Percentiles rank a stretch among this genome's conserved stretches.
These are phyloP conservation scores for Empis stercorea DNA, from an alignment of 2,888 invertebrate species.

Conservation along the genomic window DNA sequence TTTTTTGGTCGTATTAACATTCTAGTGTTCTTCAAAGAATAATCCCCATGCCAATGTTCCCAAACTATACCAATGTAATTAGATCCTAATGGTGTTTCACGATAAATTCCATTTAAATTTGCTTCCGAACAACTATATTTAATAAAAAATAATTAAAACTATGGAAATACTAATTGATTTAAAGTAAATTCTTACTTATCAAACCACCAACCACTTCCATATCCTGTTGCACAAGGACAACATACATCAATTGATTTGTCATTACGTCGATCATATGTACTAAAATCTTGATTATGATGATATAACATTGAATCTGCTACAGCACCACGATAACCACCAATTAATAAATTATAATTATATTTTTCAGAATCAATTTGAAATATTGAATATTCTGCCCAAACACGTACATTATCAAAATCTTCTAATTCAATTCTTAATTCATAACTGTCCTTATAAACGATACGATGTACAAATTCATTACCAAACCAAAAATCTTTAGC, in stretches of 20 bases:
- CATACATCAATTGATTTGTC: constrained; percentile 39
- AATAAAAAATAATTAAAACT: background rate
- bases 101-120: constrained; percentile 44
- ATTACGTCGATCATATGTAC: constrained; percentile 33
- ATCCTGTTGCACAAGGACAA: constrained; percentile 41
- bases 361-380: constrained; percentile 35
- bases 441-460: constrained; percentile 33
- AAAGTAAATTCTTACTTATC: constrained; percentile 32
- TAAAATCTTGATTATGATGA: constrained; percentile 39
- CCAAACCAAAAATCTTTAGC: constrained; percentile 46
- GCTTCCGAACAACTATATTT: constrained; percentile 40
- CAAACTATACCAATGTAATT: constrained; percentile 43
- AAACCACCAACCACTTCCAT: constrained; percentile 50
- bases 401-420: constrained; percentile 37
- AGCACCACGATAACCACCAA: constrained; percentile 40
- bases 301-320: constrained; percentile 41
- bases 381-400: constrained; percentile 40
- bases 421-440: constrained; percentile 39
- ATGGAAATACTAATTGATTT: background rate
- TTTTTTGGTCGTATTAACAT: constrained; percentile 35
- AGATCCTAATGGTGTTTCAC: constrained; percentile 32
- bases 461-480: constrained; percentile 40
- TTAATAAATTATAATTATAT: constrained; percentile 35
- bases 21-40: constrained; percentile 38
- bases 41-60: constrained; percentile 46